Evolutionary conservation across 2,888 invertebrate genomes (phyloP).

Genomic region (Arctia plantaginis): DNA sequence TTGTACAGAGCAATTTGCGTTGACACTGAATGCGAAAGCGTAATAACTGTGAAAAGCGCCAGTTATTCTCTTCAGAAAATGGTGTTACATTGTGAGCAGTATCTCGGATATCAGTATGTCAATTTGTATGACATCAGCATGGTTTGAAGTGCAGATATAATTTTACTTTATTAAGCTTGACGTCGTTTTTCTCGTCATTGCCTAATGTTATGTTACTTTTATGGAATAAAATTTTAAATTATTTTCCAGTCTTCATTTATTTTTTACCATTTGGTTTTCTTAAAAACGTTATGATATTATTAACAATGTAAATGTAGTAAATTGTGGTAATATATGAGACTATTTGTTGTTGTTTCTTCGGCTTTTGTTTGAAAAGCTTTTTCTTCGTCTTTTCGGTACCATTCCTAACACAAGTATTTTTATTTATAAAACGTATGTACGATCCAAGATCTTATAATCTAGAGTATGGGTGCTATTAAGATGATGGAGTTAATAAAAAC

Average conservation of each 20-base stretch:
- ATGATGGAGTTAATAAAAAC: too few relatives aligned
- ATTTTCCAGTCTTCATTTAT: background rate
- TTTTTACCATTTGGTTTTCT: too few relatives aligned
- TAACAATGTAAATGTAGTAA: background rate
- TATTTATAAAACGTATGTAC: too few relatives aligned
- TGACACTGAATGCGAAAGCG: slow-evolving; percentile 32
- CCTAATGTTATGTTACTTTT: background rate
- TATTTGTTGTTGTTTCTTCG: background rate
- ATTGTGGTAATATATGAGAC: background rate
- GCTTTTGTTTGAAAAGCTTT: background rate
- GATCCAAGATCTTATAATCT: too few relatives aligned
- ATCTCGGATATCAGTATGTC: slow-evolving; percentile 39
- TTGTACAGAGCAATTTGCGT: slow-evolving; percentile 26
- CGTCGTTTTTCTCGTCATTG: background rate
- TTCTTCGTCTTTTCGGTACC: too few relatives aligned
- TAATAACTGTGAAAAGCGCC: slow-evolving; percentile 44
- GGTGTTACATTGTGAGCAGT: slow-evolving; percentile 40
- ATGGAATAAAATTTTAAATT: background rate
- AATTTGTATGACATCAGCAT: slow-evolving; percentile 38
- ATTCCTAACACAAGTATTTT: too few relatives aligned
- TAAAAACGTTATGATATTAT: too few relatives aligned
- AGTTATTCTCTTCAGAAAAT: slow-evolving; percentile 45
- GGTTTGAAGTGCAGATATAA: slow-evolving; percentile 30
- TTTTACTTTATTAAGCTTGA: slow-evolving; percentile 20
- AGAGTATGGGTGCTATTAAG: too few relatives aligned